Conservation (phyloP, 1,140 invertebrate genomes). For the Calycopis cecrops region DNA sequence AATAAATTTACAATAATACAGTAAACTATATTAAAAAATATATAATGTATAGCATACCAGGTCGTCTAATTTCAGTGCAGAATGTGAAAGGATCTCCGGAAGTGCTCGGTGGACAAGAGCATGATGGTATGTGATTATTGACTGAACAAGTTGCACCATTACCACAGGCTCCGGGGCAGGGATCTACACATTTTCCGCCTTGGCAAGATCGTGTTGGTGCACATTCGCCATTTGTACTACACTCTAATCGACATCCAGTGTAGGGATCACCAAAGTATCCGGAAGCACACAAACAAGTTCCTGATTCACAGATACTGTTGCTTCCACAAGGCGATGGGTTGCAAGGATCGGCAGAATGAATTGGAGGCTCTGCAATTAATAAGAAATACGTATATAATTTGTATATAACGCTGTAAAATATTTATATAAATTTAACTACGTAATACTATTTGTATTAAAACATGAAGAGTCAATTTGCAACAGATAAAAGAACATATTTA, state of each 20-base stretch:
- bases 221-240: constrained; percentile 80
- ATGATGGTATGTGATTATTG: constrained; percentile 83
- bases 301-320: constrained; percentile 81
- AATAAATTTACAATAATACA: neutral
- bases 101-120: constrained; percentile 80
- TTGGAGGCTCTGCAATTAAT: constrained; percentile 65
- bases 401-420: neutral
- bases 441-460: too few species aligned
- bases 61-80: constrained; percentile 77
- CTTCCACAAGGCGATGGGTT: constrained; percentile 84
- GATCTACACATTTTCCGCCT: constrained; percentile 84
- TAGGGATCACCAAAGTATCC: constrained; percentile 81
- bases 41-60: constrained; percentile 55
- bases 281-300: constrained; percentile 77
- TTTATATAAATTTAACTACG: constrained; percentile 3
- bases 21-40: constrained; percentile 1
- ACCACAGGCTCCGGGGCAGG: constrained; percentile 84
- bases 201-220: constrained; percentile 81
- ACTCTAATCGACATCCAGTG: constrained; percentile 80
- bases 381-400: constrained; percentile 1
- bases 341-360: constrained; percentile 77
- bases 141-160: constrained; percentile 81
- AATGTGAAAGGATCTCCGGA: constrained; percentile 83
- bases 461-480: too few species aligned
- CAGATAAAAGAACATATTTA: too few species aligned